A percentile compares a stretch with the other conserved stretches of the same genome.
Evolutionary conservation across 64 coral and sea anemone species (phyloP).

Genomic region (Stichodactyla helianthus): DNA sequence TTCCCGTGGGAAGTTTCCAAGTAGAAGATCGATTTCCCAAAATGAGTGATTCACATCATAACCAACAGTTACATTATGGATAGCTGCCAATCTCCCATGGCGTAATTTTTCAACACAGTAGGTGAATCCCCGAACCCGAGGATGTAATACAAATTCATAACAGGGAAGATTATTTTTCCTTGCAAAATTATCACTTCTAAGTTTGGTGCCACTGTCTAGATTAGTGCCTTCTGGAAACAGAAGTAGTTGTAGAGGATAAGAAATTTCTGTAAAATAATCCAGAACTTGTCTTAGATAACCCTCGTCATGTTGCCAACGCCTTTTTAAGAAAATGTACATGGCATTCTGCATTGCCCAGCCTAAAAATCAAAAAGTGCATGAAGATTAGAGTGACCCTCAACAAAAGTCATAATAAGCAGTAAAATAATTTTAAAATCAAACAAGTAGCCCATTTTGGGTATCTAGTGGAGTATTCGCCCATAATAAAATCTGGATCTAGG

Average conservation of each 20-base stretch:
- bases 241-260: conserved; percentile 80
- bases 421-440: too few species aligned
- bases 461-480: too few species aligned
- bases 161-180: conserved; percentile 76
- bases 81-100: conserved; percentile 48
- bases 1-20: conserved; percentile 76
- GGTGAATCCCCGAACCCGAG: conserved; percentile 85
- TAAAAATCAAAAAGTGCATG: conserved; percentile 12
- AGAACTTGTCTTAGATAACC: conserved; percentile 72
- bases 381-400: background rate
- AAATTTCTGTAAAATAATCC: conserved; percentile 67
- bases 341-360: conserved; percentile 99
- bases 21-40: conserved; percentile 68
- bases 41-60: conserved; percentile 69
- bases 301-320: conserved; percentile 83
- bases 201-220: conserved; percentile 46
- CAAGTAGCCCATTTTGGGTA: too few species aligned
- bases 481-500: too few species aligned
- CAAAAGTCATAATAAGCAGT: background rate
- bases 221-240: conserved; percentile 96
- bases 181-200: conserved; percentile 86
- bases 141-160: conserved; percentile 91
- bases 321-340: conserved; percentile 82
- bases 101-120: conserved; percentile 76
- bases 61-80: conserved; percentile 92